Evolutionary conservation across 2,888 invertebrate genomes (phyloP), one percentile per base, ranked within the genome.

Genomic region (Beris chalybata): DNA sequence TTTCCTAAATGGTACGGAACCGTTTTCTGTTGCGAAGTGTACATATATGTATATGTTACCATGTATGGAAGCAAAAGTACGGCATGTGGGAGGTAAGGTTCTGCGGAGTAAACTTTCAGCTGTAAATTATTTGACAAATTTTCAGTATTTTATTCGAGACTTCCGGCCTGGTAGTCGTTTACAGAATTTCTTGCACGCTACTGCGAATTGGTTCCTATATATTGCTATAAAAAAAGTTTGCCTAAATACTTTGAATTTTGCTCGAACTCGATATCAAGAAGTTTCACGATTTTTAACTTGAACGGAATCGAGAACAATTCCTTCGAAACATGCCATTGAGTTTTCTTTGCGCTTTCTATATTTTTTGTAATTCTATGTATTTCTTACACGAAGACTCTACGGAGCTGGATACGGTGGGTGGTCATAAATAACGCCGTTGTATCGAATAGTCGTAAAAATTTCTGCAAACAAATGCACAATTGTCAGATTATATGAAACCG

Each of bases 381-480:
- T 5, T 38, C 38, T 38, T 7, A 38, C 9, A 38, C 5, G 9
- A 5, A 38, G 9, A 5, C 9, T 5, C 38, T 38, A 38, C 9
- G 53, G n/a, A 11, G 53, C 7, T 30, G 53, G 29, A 12, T 61
- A 29, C 22, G n/a, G n/a, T 3, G 43, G 50, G 61, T 50, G 32
- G 50, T 52, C 61, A 50, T 61, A 61, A 61, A 61, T 50, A 61
- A 30, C 38, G 50, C 50, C 32, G 29, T 43, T 50, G 15, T 22
- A 22, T 3, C 38, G 61, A 52, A 52, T 47, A 29, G 47, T 43
- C 61, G 13, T 50, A 61, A 61, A 61, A 61, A 32, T 12, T 38
- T 61, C 52, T 52, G 52, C 61, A 38, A 50, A 52, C 52, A 32
- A 52, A 32, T 61, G 52, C 52, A 61, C 32, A 61, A 50, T 52